Conservation (phyloP, 2,113 vertebrate species). For the Alligator sinensis region DNA sequence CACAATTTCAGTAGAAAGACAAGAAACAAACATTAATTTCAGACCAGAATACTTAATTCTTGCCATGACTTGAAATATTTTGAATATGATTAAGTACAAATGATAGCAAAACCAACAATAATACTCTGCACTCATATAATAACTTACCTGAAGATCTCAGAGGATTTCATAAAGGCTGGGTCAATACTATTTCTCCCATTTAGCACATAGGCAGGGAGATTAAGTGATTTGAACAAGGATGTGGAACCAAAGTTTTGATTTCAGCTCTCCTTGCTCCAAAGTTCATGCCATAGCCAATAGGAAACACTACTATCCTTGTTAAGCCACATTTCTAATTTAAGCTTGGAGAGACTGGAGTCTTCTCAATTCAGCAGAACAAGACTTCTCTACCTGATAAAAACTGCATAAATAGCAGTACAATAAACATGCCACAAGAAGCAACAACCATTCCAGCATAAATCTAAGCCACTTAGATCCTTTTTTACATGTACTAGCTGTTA, state of each 20-base stretch:
- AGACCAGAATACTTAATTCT: conserved; percentile 13
- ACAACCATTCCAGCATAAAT: neutral
- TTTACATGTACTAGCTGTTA: conserved; percentile 26
- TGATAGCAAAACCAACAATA: neutral
- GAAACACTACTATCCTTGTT: neutral
- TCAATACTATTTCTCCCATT: neutral
- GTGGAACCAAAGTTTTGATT: neutral
- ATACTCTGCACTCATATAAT: neutral
- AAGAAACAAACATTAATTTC: conserved; percentile 48
- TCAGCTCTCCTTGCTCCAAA: neutral
- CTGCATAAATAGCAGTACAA: neutral
- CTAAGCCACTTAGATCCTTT: neutral
- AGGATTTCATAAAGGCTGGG: neutral
- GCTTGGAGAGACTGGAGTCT: neutral
- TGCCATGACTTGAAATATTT: neutral
- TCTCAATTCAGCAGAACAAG: neutral
- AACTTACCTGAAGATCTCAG: neutral
- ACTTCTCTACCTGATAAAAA: neutral
- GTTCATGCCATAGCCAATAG: neutral
- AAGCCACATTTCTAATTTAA: neutral
- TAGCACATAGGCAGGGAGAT: neutral
- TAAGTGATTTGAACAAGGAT: neutral
- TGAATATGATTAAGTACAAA: neutral
- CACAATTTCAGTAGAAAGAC: neutral
- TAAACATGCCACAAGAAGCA: neutral